Conservation (phyloP, 2,888 invertebrate species). For the Tenthredo mesomela region DNA sequence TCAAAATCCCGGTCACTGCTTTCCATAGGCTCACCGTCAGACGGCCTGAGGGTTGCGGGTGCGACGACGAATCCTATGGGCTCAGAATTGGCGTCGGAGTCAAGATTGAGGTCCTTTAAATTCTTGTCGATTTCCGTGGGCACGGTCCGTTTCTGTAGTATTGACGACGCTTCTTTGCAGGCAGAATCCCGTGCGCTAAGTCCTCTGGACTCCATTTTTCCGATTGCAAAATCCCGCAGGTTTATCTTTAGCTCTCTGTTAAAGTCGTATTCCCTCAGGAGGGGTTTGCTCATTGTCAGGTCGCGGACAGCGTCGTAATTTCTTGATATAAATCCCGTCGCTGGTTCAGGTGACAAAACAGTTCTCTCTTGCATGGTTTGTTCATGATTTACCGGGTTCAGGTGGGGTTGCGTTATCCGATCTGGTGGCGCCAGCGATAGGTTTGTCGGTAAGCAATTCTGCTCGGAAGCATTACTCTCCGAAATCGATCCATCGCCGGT, state of each 20-base stretch:
- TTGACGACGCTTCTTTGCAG: conserved; percentile 26
- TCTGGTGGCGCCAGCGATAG: conserved; percentile 52
- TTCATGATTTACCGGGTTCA: conserved; percentile 32
- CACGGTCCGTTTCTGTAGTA: neutral
- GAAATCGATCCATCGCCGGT: conserved; percentile 64
- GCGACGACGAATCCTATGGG: conserved; percentile 49
- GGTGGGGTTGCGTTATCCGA: conserved; percentile 32
- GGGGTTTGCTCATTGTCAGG: conserved; percentile 46
- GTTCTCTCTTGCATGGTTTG: conserved; percentile 38
- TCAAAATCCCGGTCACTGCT: conserved; percentile 55
- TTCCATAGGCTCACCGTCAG: conserved; percentile 52
- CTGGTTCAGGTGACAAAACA: conserved; percentile 51
- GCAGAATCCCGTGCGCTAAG: conserved; percentile 39
- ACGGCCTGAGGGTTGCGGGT: conserved; percentile 49
- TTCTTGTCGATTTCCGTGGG: conserved; percentile 52
- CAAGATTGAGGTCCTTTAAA: conserved; percentile 50
- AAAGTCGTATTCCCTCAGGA: conserved; percentile 49
- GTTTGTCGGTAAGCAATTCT: conserved; percentile 56
- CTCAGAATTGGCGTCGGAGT: conserved; percentile 46
- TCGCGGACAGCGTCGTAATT: conserved; percentile 50
- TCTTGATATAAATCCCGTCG: conserved; percentile 44
- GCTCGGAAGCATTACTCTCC: conserved; percentile 62
- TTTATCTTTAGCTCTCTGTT: conserved; percentile 62
- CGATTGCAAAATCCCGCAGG: conserved; percentile 62
- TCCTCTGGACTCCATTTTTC: conserved; percentile 63